Evolutionary conservation across 1,140 invertebrate species (phyloP).

Genomic region (Aricia agestis): DNA sequence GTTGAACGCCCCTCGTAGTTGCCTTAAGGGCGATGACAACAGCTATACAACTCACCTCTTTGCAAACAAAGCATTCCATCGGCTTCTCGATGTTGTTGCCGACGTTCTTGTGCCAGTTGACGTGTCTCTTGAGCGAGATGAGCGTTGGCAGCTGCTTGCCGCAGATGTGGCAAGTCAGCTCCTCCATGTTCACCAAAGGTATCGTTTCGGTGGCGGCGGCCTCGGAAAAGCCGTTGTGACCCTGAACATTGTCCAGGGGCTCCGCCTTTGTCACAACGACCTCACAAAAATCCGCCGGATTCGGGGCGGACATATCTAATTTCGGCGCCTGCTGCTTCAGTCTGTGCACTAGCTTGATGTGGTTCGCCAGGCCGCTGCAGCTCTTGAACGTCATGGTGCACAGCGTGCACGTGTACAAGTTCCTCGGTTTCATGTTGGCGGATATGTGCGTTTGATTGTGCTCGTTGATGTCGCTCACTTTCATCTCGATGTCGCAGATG

Average conservation of each 20-base stretch:
- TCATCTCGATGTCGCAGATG: slow-evolving; percentile 67
- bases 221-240: slow-evolving; percentile 63
- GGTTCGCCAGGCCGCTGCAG: slow-evolving; percentile 51
- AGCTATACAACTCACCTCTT: slow-evolving; percentile 46
- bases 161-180: slow-evolving; percentile 64
- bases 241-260: slow-evolving; percentile 61
- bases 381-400: slow-evolving; percentile 63
- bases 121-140: slow-evolving; percentile 58
- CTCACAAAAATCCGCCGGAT: slow-evolving; percentile 74
- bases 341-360: slow-evolving; percentile 60
- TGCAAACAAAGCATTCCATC: slow-evolving; percentile 61
- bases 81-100: slow-evolving; percentile 51
- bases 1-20: no score
- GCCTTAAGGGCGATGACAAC: no score
- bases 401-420: slow-evolving; percentile 63
- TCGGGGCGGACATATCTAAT: slow-evolving; percentile 28
- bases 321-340: slow-evolving; percentile 43
- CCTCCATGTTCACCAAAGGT: slow-evolving; percentile 46
- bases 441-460: slow-evolving; percentile 68
- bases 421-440: slow-evolving; percentile 62
- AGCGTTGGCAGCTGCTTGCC: slow-evolving; percentile 59
- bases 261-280: slow-evolving; percentile 73
- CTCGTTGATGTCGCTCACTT: slow-evolving; percentile 59
- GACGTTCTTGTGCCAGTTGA: slow-evolving; percentile 62
- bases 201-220: slow-evolving; percentile 41